Conservation (phyloP, 2,797 vertebrate species). For the Scolopax bukidnonensis region DNA sequence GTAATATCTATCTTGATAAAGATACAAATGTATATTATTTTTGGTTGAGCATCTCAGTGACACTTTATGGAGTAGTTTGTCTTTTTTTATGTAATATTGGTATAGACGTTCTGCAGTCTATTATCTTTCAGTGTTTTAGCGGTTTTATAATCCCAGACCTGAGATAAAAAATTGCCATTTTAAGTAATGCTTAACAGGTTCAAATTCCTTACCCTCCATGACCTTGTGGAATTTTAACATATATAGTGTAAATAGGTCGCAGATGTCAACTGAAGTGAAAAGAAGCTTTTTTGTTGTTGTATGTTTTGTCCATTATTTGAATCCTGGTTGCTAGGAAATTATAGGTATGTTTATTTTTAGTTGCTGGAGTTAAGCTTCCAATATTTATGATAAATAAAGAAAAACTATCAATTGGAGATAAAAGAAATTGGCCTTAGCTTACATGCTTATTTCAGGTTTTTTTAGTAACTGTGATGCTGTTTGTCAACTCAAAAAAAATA, state of each 20-base stretch:
- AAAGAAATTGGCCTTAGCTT: constrained; percentile 69
- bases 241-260: constrained; percentile 72
- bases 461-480: constrained; percentile 76
- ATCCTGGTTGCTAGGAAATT: constrained; percentile 67
- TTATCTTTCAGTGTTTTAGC: constrained; percentile 4
- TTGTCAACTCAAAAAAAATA: constrained; percentile 73
- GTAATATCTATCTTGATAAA: constrained; percentile 67
- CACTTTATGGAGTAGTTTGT: constrained; percentile 45
- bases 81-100: constrained; percentile 13
- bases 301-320: constrained; percentile 65
- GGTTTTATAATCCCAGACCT: constrained; percentile 20
- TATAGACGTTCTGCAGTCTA: background rate
- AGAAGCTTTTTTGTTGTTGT: constrained; percentile 66
- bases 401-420: constrained; percentile 52
- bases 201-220: constrained; percentile 16
- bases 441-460: constrained; percentile 72
- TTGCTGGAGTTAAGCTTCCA: constrained; percentile 75
- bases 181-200: constrained; percentile 49
- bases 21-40: constrained; percentile 54
- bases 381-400: constrained; percentile 67
- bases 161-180: constrained; percentile 67
- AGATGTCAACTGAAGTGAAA: constrained; percentile 65
- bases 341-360: constrained; percentile 67
- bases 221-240: constrained; percentile 41
- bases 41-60: constrained; percentile 66